These are phyloP conservation scores for Apostichopus leukothele DNA, from an alignment of 53 echinoderm and acorn worm genomes.

Conservation along the genomic window DNA sequence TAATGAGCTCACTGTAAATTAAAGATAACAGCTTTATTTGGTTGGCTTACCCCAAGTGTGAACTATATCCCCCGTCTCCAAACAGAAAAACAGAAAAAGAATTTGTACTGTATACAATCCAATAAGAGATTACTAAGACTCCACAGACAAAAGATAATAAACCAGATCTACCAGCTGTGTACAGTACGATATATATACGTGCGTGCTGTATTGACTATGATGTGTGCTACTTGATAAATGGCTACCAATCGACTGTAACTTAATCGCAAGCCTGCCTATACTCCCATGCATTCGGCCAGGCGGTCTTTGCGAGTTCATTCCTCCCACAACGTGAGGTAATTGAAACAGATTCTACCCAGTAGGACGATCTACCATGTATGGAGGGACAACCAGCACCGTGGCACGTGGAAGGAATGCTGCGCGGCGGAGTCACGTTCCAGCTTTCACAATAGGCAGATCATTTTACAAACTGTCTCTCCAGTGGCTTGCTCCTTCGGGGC, in stretches of 20 bases:
- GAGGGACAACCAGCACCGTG: background rate
- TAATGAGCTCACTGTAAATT: too few relatives aligned
- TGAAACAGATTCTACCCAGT: constrained; percentile 8
- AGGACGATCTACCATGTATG: constrained; percentile 34
- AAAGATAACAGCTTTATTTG: too few relatives aligned
- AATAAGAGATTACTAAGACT: background rate
- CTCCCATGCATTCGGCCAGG: background rate
- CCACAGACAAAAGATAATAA: background rate
- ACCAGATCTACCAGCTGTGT: background rate
- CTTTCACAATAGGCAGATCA: constrained; percentile 30
- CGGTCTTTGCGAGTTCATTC: background rate
- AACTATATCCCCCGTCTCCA: too few relatives aligned
- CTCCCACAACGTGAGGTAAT: background rate
- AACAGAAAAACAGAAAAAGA: background rate
- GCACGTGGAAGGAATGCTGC: constrained; percentile 37
- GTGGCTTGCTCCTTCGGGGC: background rate
- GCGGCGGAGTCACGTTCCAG: background rate
- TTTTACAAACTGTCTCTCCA: background rate
- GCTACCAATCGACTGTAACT: background rate
- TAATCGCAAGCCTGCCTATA: background rate
- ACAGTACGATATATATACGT: background rate
- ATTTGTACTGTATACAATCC: background rate
- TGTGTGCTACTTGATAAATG: background rate
- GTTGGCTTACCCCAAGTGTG: too few relatives aligned
- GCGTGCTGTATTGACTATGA: too few relatives aligned